Base-by-base conservation (phyloP, 2,113 vertebrate species). In the Thermophis baileyi region DNA sequence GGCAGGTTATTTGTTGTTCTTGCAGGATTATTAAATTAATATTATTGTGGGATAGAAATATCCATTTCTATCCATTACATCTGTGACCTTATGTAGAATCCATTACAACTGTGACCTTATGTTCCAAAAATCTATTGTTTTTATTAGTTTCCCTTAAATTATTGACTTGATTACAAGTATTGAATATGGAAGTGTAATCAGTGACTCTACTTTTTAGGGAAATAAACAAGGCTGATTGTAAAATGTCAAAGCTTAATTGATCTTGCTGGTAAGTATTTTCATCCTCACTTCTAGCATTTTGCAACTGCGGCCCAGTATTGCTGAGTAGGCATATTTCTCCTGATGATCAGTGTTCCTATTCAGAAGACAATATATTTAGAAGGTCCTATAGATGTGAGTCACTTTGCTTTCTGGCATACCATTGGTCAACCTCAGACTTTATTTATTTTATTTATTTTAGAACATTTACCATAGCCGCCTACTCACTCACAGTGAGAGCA, bases 171-270 rank as follows among this genome's bases (percentile, higher is more conserved):
- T 87, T 22, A 88, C 92, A 92, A 94, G 89, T 0, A 74, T 91
- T 93, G 89, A 95, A 93, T 49, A 88, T 95, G 89, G 93, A 94
- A 89, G 95, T 97, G 94, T 85, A 95, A 90, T 35, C 92, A 92
- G 46, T 93, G 92, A 95, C 87, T 96, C 50, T 96, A 94, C 90
- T 95, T 91, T 90, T 95, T 92, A 89, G 24, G 92, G 93, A 94
- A 94, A 96, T 49, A 91, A 94, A 18, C 91, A 94, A 81, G 92
- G 10, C 96, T 55, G 93, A 94, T 81, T 89, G 91, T 94, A 92
- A 94, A 90, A 94, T 96, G 97, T 97, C 85, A 96, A 96, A 47
- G 81, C 85, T 92, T 96, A 1, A 30, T 94, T 69, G 94, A 96
- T 93, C 92, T 94, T 93, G 89, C 60, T 95, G 94, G 93, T 93